phyloP scores from a whole-genome alignment of 2,797 vertebrate species.

The Danio aesculapii region DNA sequence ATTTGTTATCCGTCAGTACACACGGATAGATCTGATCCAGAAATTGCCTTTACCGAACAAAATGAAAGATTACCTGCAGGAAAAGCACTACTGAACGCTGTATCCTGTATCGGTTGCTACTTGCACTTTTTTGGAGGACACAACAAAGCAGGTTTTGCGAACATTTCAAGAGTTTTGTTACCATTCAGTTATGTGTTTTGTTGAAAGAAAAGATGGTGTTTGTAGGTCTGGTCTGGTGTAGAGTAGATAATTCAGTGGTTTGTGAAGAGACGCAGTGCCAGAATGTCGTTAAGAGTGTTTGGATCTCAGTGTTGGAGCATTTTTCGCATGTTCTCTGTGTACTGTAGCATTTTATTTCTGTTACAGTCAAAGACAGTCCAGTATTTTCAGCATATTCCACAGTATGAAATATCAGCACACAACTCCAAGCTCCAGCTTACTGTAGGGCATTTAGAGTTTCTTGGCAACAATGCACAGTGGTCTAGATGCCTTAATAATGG shows the following conservation, averaged over 20 bases:
- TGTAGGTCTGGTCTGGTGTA: conserved; percentile 10
- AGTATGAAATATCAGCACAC: conserved; percentile 45
- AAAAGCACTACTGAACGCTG: conserved; percentile 98
- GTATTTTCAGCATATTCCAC: conserved; percentile 34
- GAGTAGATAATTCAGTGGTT: conserved; percentile 39
- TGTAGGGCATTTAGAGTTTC: conserved; percentile 24
- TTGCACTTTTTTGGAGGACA: conserved; percentile 92
- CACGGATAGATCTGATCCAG: conserved; percentile 98
- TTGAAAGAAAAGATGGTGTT: conserved; percentile 30
- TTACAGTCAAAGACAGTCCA: conserved; percentile 32
- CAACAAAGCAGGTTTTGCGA: conserved; percentile 90
- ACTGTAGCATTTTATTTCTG: conserved; percentile 45
- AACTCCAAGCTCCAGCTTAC: conserved; percentile 5
- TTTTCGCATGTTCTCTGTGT: conserved; percentile 53
- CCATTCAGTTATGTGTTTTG: conserved; percentile 72
- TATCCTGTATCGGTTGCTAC: conserved; percentile 81
- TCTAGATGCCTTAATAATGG: conserved; percentile 49
- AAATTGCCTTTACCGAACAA: conserved; percentile 99
- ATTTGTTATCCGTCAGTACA: conserved; percentile 98
- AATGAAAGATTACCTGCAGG: conserved; percentile 99
- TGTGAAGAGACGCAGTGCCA: conserved; percentile 40
- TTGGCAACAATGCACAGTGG: conserved; percentile 39
- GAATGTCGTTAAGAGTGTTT: conserved; percentile 43
- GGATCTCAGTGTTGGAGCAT: conserved; percentile 19
- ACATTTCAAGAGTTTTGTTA: conserved; percentile 84